These are phyloP conservation scores for Formicarius rufipectus DNA, from an alignment of 2,113 vertebrate genomes.

Conservation along the genomic window DNA sequence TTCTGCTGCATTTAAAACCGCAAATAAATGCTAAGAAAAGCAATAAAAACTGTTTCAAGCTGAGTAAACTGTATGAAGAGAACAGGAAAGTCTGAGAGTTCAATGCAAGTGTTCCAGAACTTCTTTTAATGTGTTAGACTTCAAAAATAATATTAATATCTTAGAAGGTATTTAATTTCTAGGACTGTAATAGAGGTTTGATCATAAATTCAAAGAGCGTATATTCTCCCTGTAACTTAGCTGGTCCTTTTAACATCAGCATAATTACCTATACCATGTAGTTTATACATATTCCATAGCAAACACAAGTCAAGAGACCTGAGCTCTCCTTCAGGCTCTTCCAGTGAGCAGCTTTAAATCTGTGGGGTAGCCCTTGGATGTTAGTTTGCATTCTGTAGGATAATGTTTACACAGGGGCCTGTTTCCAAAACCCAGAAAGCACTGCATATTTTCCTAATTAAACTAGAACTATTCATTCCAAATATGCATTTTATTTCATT, in stretches of 20 bases:
- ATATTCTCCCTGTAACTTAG: background rate
- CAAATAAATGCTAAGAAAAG: background rate
- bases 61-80: background rate
- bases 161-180: background rate
- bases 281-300: background rate
- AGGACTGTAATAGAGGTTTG: background rate
- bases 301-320: background rate
- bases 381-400: background rate
- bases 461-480: background rate
- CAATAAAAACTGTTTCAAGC: background rate
- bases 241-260: background rate
- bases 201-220: background rate
- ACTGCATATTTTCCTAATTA: background rate
- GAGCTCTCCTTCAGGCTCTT: background rate
- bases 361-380: background rate
- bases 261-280: background rate
- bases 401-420: background rate
- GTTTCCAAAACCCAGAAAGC: background rate
- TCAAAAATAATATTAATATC: background rate
- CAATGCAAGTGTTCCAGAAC: background rate
- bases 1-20: background rate
- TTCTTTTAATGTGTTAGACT: background rate
- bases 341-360: background rate
- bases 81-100: background rate
- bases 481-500: background rate